Evolutionary conservation across 2,113 vertebrate genomes (phyloP).

Genomic region (Pangasianodon gigas): DNA sequence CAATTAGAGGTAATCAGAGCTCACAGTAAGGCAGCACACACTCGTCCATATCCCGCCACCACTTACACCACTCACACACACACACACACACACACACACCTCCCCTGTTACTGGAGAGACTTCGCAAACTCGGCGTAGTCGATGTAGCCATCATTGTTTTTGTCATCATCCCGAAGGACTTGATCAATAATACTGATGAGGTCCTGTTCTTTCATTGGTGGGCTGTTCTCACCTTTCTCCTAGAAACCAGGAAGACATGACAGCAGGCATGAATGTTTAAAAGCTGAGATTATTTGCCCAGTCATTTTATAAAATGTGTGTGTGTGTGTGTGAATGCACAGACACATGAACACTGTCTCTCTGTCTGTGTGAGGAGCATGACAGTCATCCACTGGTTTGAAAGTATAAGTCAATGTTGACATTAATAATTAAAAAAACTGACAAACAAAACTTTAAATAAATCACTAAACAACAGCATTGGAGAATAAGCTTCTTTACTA

Average conservation of each 20-base stretch:
- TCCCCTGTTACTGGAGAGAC: constrained; percentile 80
- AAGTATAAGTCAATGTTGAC: not conserved
- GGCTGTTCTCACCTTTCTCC: constrained; percentile 80
- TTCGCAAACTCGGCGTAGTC: constrained; percentile 97
- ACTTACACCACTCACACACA: not conserved
- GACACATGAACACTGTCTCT: not conserved
- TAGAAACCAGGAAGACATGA: constrained; percentile 58
- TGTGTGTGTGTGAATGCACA: not conserved
- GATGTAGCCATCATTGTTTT: constrained; percentile 95
- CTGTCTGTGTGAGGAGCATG: not conserved
- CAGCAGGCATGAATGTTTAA: not conserved
- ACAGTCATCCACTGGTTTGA: not conserved
- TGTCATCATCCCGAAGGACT: constrained; percentile 90
- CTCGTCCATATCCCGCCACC: not conserved
- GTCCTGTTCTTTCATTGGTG: constrained; percentile 87
- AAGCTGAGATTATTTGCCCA: not conserved
- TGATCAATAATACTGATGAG: constrained; percentile 90
- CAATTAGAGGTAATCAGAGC: constrained; percentile 45
- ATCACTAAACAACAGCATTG: not conserved
- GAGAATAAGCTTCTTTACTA: not conserved
- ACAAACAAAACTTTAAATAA: not conserved
- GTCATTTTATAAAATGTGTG: not conserved
- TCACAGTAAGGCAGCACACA: constrained; percentile 52
- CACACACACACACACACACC: not conserved
- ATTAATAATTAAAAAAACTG: not conserved